Conservation (phyloP, 2,113 vertebrate genomes). For the Edolisoma coerulescens region DNA sequence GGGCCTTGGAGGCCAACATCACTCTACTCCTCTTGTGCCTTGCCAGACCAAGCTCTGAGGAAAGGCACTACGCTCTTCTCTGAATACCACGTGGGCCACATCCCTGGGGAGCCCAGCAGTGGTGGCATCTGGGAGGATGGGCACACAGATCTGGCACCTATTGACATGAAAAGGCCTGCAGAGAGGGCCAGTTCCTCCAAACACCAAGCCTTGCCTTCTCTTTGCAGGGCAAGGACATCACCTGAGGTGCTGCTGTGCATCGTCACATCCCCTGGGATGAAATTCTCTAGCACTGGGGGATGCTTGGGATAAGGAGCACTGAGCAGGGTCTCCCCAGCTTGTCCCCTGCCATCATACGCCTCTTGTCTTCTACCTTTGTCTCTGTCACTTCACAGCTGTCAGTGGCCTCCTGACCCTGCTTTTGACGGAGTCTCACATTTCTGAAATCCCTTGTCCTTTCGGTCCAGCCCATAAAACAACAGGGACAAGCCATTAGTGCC, state of each 20-base stretch:
- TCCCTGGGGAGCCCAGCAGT: not conserved
- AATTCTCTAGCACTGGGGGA: not conserved
- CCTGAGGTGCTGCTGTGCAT: not conserved
- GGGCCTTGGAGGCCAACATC: not conserved
- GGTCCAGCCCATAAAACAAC: not conserved
- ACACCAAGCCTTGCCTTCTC: not conserved
- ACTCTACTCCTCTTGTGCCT: not conserved
- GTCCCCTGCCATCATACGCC: not conserved
- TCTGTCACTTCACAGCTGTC: not conserved
- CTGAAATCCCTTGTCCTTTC: not conserved
- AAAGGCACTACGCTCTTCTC: not conserved
- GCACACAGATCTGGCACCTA: not conserved
- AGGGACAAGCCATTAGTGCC: not conserved
- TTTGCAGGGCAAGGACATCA: not conserved
- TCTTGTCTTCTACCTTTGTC: not conserved
- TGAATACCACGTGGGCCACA: not conserved
- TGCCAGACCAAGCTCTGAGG: not conserved
- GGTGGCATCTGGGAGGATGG: not conserved
- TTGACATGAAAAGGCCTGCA: not conserved
- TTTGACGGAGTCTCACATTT: not conserved
- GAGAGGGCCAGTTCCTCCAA: not conserved
- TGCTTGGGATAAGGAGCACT: rapidly evolving
- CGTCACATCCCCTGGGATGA: rapidly evolving
- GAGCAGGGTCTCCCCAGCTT: not conserved
- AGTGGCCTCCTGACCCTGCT: not conserved